Percentiles rank a stretch among this genome's conserved stretches.
Evolutionary conservation across 92 coral and sea anemone species (phyloP).

Genomic region (Zoanthus sociatus): DNA sequence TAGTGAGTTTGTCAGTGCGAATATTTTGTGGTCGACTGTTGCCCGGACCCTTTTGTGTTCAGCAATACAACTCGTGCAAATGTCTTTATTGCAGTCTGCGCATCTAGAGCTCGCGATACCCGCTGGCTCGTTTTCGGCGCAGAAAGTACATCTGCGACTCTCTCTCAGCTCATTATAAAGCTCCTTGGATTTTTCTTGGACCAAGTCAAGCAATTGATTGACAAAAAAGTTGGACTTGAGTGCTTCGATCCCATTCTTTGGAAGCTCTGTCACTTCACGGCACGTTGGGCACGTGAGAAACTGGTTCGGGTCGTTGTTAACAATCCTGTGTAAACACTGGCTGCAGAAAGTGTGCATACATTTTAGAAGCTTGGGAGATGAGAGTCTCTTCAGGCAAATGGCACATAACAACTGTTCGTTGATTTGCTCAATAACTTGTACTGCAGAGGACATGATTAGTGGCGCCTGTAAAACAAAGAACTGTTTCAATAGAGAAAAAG

Average conservation of each 20-base stretch:
- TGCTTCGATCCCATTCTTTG: constrained; percentile 76
- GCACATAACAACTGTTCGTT: constrained; percentile 95
- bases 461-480: neutral
- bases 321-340: constrained; percentile 86
- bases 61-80: constrained; percentile 95
- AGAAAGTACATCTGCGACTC: constrained; percentile 76
- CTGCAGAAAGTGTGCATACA: constrained; percentile 97
- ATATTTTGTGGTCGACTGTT: constrained; percentile 92
- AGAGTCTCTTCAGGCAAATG: constrained; percentile 87
- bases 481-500: no score
- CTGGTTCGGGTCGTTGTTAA: constrained; percentile 80
- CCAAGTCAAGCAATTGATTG: constrained; percentile 88
- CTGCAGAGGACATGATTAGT: constrained; percentile 78
- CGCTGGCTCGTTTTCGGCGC: constrained; percentile 81
- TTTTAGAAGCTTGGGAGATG: constrained; percentile 79
- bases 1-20: constrained; percentile 70
- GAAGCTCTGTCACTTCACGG: constrained; percentile 81
- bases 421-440: constrained; percentile 92
- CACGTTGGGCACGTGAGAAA: constrained; percentile 69
- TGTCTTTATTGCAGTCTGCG: constrained; percentile 87
- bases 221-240: constrained; percentile 88
- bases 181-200: constrained; percentile 84
- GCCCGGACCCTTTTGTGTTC: constrained; percentile 97
- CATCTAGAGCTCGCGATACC: constrained; percentile 94
- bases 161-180: constrained; percentile 76